phyloP scores from a whole-genome alignment of 2,888 invertebrate species.

The Rugalucina vietnamica region DNA sequence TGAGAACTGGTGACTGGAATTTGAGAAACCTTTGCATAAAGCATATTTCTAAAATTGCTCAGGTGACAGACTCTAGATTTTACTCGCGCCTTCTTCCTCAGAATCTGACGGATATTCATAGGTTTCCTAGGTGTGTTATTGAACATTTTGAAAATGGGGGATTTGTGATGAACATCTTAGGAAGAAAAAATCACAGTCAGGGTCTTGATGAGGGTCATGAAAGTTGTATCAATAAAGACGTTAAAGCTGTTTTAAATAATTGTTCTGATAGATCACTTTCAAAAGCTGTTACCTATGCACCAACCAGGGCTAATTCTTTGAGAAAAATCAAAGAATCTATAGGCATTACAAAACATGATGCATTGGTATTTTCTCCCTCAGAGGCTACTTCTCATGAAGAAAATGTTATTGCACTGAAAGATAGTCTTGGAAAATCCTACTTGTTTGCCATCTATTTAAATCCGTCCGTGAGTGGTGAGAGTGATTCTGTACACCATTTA shows the following conservation, averaged over 20 bases:
- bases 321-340: not conserved
- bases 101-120: not conserved
- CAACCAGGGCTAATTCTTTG: not conserved
- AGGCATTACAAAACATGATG: not conserved
- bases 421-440: not conserved
- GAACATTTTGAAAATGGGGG: not conserved
- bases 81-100: not conserved
- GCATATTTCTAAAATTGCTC: not conserved
- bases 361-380: not conserved
- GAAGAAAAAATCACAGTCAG: not conserved
- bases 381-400: not conserved
- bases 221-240: conserved; percentile 17
- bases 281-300: not conserved
- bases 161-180: not conserved
- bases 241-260: conserved; percentile 3
- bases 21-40: not conserved
- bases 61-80: not conserved
- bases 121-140: not conserved
- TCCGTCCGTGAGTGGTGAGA: not conserved
- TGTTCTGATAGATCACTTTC: not conserved
- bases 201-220: conserved; percentile 22
- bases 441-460: not conserved
- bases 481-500: not conserved
- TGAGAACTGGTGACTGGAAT: not conserved
- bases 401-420: not conserved